Base-by-base conservation (phyloP, 2,888 invertebrate genomes). In the Dastarcus helophoroides region DNA sequence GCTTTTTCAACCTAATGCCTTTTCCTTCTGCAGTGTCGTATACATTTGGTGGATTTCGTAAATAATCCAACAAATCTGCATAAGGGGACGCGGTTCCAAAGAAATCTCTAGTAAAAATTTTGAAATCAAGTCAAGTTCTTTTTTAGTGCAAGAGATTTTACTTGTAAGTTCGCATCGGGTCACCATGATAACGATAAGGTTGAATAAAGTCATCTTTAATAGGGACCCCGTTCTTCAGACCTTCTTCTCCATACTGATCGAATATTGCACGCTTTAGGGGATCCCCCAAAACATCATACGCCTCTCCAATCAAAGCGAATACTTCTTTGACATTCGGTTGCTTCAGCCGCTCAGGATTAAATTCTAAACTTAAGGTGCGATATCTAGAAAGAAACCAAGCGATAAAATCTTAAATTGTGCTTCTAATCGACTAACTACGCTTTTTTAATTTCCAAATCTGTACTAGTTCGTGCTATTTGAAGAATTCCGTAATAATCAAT, bases 231-330 rank as follows among this genome's bases (percentile, higher is more conserved):
- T 69, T 71, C 55, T 86, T 86, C 24, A 91, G 64, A 0, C 88
- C 89, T 48, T 81, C 80, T 58, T 89, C 89, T 0, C 91, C 91
- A 59, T 81, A 90, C 49, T 85, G 83, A 60, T 91, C 89, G 62
- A 81, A 93, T 9, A 89, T 73, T 8, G 85, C 79, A 33, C 82
- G 67, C 36, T 62, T 63, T 37, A 74, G 61, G 22, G 78, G 71
- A 56, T 80, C 66, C 2, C 73, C 70, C 14, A 88, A 63, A 5
- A 85, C 77, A 47, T 86, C 85, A 54, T 77, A 88, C 0, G 86
- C 84, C 64, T 85, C 85, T 15, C 74, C 76, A 29, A 82, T 69
- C 11, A 77, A 59, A 3, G 68, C 57, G 54, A 80, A 79, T 41
- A 73, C 64, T 31, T 63, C 54, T 38, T 62, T 63, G 10, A 68